A percentile compares a stretch with the other conserved stretches of the same genome.
phyloP scores from a whole-genome alignment of 2,113 vertebrate genomes.

The Psittacula cyanocephala region DNA sequence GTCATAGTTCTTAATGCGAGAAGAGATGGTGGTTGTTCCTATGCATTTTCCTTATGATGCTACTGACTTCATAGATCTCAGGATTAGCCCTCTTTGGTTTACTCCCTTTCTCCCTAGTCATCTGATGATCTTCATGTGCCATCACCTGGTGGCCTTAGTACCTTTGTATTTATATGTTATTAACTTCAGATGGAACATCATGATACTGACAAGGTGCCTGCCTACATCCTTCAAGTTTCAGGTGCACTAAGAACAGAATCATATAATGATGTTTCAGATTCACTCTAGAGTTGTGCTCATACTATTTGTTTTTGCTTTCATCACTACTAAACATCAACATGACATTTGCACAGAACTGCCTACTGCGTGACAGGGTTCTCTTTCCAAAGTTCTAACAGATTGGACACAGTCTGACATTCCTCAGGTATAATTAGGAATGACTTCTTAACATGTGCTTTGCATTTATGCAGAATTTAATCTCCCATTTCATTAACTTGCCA shows the following conservation, averaged over 20 bases:
- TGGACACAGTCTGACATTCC: not conserved
- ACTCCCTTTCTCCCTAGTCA: not conserved
- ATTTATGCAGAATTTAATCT: not conserved
- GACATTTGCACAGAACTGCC: not conserved
- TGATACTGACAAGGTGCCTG: rapidly evolving
- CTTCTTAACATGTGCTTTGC: not conserved
- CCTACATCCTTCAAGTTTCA: not conserved
- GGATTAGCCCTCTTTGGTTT: not conserved
- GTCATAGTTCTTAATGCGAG: not conserved
- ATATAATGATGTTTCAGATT: not conserved
- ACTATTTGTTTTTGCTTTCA: not conserved
- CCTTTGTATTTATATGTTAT: not conserved
- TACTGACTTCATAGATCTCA: rapidly evolving
- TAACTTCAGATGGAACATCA: not conserved
- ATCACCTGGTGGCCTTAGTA: not conserved
- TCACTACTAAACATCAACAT: rapidly evolving
- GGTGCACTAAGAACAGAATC: not conserved
- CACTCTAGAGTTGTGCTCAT: not conserved
- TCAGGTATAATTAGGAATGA: not conserved
- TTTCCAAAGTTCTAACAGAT: not conserved
- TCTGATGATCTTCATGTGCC: not conserved
- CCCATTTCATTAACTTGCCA: not conserved
- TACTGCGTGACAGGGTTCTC: not conserved
- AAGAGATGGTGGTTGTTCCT: not conserved
- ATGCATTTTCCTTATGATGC: not conserved